phyloP scores from a whole-genome alignment of 2,113 vertebrate genomes.

The Phalacrocorax brasilianus region DNA sequence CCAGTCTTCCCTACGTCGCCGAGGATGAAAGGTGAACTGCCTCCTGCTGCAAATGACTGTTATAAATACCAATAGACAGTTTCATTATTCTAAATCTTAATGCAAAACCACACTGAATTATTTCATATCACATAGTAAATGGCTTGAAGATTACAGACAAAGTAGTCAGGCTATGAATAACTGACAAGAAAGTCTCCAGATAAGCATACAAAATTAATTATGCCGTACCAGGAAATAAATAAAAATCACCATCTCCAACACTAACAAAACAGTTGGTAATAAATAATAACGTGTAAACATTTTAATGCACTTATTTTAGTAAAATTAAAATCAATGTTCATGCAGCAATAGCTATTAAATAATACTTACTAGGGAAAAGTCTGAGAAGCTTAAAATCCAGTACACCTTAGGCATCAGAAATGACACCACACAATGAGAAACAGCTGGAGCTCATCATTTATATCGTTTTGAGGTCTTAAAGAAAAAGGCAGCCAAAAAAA shows the following conservation, averaged over 20 bases:
- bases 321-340: constrained; percentile 57
- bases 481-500: constrained; percentile 40
- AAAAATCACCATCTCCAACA: neutral
- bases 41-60: neutral
- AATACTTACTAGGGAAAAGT: constrained; percentile 16
- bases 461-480: constrained; percentile 38
- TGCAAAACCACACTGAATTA: constrained; percentile 26
- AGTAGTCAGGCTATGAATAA: constrained; percentile 50
- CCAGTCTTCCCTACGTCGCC: neutral
- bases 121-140: constrained; percentile 28
- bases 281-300: constrained; percentile 43
- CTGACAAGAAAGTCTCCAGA: constrained; percentile 42
- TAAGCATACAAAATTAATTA: constrained; percentile 52
- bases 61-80: constrained; percentile 28
- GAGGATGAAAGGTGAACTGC: neutral
- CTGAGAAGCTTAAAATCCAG: constrained; percentile 37
- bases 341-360: constrained; percentile 39
- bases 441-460: constrained; percentile 43
- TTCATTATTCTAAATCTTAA: constrained; percentile 10
- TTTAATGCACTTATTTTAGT: constrained; percentile 52
- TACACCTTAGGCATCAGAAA: constrained; percentile 19
- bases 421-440: constrained; percentile 11
- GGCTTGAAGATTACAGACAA: constrained; percentile 41
- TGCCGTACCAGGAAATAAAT: constrained; percentile 11
- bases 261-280: constrained; percentile 31